phyloP scores from a whole-genome alignment of 2,797 vertebrate genomes.

The Premnoplex brunnescens region DNA sequence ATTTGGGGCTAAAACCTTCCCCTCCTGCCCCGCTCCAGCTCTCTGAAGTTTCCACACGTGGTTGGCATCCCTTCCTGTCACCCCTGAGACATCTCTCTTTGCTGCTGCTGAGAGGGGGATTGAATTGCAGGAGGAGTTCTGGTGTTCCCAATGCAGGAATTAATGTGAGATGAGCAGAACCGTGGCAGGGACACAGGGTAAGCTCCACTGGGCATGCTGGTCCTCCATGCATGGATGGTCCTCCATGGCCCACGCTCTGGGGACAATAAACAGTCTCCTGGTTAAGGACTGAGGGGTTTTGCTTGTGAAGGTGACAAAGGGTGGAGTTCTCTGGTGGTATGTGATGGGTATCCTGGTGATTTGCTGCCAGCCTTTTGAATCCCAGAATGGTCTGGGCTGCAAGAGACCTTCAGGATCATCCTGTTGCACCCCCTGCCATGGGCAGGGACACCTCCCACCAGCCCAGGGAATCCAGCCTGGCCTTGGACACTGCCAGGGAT shows the following conservation, averaged over 20 bases:
- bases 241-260: neutral
- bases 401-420: no score
- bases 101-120: neutral
- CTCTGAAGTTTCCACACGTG: neutral
- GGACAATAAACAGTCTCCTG: neutral
- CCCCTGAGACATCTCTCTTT: neutral
- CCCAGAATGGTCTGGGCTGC: neutral
- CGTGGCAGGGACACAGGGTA: fast-evolving
- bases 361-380: fast-evolving
- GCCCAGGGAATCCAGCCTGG: no score
- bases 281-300: neutral
- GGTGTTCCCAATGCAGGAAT: neutral
- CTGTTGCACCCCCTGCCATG: no score
- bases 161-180: neutral
- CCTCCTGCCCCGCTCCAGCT: neutral
- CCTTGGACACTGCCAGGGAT: no score
- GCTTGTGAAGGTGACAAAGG: neutral
- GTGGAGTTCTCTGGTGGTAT: neutral
- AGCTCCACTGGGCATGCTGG: fast-evolving
- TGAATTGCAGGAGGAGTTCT: neutral
- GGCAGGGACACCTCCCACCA: no score
- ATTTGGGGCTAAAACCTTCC: neutral
- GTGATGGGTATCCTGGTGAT: neutral
- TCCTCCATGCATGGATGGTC: neutral
- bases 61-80: neutral